phyloP scores from a whole-genome alignment of 2,888 invertebrate species.

The Caenorhabditis macrosperma region DNA sequence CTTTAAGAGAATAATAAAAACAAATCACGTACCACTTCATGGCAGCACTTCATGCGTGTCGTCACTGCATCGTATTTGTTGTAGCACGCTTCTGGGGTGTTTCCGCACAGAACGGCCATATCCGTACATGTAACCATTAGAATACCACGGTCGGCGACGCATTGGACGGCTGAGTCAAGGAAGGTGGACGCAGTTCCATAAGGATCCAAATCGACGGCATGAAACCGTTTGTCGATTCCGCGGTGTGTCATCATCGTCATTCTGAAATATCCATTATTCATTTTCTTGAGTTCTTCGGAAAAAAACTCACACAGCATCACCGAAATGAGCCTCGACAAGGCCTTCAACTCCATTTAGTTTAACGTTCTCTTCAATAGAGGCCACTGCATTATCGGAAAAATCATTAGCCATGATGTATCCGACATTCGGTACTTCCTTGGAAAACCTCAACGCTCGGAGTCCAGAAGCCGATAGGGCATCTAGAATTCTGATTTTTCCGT shows the following conservation, averaged over 20 bases:
- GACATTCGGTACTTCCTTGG: constrained; percentile 86
- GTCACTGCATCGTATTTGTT: constrained; percentile 94
- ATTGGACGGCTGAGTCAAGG: constrained; percentile 89
- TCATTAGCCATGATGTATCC: constrained; percentile 82
- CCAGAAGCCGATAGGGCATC: constrained; percentile 98
- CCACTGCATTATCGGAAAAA: constrained; percentile 89
- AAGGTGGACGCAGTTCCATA: constrained; percentile 96
- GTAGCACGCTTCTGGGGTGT: constrained; percentile 93
- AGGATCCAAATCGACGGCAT: constrained; percentile 95
- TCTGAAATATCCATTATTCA: constrained; percentile 82
- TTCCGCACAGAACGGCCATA: constrained; percentile 93
- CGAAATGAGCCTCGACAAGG: constrained; percentile 87
- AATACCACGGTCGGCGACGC: constrained; percentile 84
- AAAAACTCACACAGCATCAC: constrained; percentile 88
- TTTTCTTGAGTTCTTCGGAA: background rate
- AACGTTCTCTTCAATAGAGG: constrained; percentile 89
- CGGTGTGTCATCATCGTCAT: constrained; percentile 90
- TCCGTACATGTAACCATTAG: constrained; percentile 97
- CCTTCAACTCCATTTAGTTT: constrained; percentile 86
- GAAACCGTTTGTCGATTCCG: constrained; percentile 85
- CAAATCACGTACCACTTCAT: constrained; percentile 90
- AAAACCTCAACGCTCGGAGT: constrained; percentile 94
- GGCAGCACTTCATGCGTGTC: constrained; percentile 89
- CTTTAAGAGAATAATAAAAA: too few species aligned
- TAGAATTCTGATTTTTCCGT: constrained; percentile 84